Percentiles rank a stretch among this genome's conserved stretches.
Evolutionary conservation across 2,113 vertebrate genomes (phyloP).

Genomic region (Perca flavescens): DNA sequence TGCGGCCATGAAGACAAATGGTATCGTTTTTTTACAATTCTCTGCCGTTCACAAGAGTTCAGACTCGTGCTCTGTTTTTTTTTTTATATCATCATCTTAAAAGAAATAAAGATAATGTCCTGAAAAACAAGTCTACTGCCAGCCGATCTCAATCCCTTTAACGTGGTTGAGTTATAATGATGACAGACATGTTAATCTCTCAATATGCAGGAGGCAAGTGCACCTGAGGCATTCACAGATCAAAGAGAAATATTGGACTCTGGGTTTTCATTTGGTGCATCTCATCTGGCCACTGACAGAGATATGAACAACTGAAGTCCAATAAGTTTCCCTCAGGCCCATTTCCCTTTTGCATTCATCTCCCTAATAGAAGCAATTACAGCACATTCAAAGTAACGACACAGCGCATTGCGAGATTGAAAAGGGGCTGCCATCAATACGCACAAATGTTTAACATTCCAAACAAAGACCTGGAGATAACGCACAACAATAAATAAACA

Average conservation of each 20-base stretch:
- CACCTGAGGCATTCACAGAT: slow-evolving; percentile 42
- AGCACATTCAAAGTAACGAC: slow-evolving; percentile 22
- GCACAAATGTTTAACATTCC: slow-evolving; percentile 9
- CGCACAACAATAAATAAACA: neutral
- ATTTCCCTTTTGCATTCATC: slow-evolving; percentile 57
- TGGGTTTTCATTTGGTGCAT: slow-evolving; percentile 43
- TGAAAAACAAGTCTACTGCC: slow-evolving; percentile 30
- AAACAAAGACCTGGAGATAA: neutral
- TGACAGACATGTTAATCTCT: slow-evolving; percentile 50
- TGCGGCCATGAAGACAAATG: slow-evolving; percentile 19
- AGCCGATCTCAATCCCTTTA: slow-evolving; percentile 10
- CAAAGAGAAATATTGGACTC: slow-evolving; percentile 45
- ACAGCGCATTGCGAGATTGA: slow-evolving; percentile 19
- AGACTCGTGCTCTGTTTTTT: slow-evolving; percentile 19
- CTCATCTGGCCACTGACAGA: slow-evolving; percentile 54
- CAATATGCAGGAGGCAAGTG: slow-evolving; percentile 6
- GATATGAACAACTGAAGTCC: slow-evolving; percentile 47
- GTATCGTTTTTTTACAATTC: slow-evolving; percentile 20
- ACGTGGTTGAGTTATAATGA: slow-evolving; percentile 44
- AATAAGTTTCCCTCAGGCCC: slow-evolving; percentile 55
- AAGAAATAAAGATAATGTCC: slow-evolving; percentile 16
- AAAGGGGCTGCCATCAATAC: neutral
- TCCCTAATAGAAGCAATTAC: slow-evolving; percentile 62
- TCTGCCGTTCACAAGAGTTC: slow-evolving; percentile 3
- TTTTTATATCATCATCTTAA: slow-evolving; percentile 14